Evolutionary conservation across 1,140 invertebrate genomes (phyloP).

Genomic region (Bombus huntii): DNA sequence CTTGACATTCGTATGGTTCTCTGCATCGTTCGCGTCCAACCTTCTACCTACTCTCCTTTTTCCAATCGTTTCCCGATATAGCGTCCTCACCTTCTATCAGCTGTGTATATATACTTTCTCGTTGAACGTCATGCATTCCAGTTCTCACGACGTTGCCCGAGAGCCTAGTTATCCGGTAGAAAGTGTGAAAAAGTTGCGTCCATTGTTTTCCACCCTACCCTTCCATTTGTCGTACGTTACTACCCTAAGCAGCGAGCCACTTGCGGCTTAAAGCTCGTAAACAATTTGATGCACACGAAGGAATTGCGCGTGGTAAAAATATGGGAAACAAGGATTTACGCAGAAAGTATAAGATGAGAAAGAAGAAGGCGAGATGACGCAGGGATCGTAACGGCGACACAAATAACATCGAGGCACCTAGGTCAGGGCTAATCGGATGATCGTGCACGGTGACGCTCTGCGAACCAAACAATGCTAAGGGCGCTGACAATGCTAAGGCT

Average conservation of each 20-base stretch:
- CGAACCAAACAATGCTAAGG: constrained; percentile 23
- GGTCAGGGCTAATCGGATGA: constrained; percentile 48
- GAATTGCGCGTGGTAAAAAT: too few relatives aligned
- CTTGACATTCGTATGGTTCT: background rate
- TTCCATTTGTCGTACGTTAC: background rate
- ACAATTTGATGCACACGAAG: too few relatives aligned
- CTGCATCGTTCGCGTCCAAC: background rate
- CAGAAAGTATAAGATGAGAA: too few relatives aligned
- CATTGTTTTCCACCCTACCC: background rate
- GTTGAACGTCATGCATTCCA: background rate
- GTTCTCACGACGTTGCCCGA: background rate
- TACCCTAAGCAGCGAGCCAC: background rate
- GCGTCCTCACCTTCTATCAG: too few relatives aligned
- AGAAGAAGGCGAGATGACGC: background rate
- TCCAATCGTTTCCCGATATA: background rate
- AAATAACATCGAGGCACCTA: background rate
- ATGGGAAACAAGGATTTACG: background rate
- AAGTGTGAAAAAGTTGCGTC: background rate
- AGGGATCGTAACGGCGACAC: background rate
- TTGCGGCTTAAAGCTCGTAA: too few relatives aligned
- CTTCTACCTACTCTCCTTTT: background rate
- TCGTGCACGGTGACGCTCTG: background rate
- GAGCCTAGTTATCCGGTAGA: too few relatives aligned
- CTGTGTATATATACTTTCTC: background rate
- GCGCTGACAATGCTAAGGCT: constrained; percentile 41